Evolutionary conservation across 1,140 invertebrate species (phyloP), one percentile per base, ranked within the genome.

Genomic region (Pachypsylla venusta): DNA sequence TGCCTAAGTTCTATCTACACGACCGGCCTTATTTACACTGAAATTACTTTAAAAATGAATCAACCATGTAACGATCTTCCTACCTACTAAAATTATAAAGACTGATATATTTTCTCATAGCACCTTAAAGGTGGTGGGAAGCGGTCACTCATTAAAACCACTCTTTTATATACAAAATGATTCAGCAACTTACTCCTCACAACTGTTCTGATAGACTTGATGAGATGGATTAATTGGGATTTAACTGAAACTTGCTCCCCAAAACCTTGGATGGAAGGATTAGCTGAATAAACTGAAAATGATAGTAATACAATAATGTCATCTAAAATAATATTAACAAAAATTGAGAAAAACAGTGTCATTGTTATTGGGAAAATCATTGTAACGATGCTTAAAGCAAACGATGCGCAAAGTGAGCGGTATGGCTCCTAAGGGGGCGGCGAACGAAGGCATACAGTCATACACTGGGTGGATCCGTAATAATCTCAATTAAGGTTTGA

Each of bases 131-230:
- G 30, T 12, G 10, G 10, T 12, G 10, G 10, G n/a, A 39, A n/a
- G n/a, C n/a, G 10, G n/a, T 39, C 30, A 12, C n/a, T n/a, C 30
- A 10, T 35, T n/a, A 35, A 35, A n/a, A 10, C 30, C 30, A 35
- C 30, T 48, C 42, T 19, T 5, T 5, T 48, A 48, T 5, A 48
- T n/a, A 48, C 19, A 28, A 56, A 12, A 54, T 55, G 22, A 40
- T 5, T 53, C 28, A 53, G 54, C 64, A 62, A 79, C 83, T 83
- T 81, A 94, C 92, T 87, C 76, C 88, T 86, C 65, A 87, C 85
- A 16, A 96, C 91, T 56, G 89, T 94, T 67, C 90, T 76, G 61
- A 95, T 93, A 1, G 91, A 93, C 67, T 85, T 79, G 22, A 95
- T 79, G 54, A 95, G 77, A 75, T 91, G 88, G 57, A 93, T 74